phyloP scores from a whole-genome alignment of 2,113 vertebrate genomes.

The Bothrops jararaca region DNA sequence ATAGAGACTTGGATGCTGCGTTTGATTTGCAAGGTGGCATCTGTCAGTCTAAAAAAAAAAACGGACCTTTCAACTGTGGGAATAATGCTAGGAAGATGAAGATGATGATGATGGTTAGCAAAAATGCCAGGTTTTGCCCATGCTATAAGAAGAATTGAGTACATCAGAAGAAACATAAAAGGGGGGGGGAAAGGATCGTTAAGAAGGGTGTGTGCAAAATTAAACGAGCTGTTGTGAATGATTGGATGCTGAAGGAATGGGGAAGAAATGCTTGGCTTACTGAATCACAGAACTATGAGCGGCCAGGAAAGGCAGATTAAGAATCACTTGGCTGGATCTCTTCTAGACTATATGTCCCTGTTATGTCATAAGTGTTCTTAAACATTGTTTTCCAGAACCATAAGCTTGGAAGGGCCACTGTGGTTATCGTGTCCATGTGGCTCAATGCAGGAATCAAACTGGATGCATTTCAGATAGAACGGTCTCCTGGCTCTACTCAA shows the following conservation, averaged over 20 bases:
- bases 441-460: not conserved
- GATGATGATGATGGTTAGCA: no score
- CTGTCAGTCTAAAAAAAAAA: no score
- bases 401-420: not conserved
- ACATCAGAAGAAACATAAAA: not conserved
- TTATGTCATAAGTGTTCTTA: not conserved
- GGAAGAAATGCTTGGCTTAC: not conserved
- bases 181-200: not conserved
- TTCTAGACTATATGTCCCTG: not conserved
- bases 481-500: not conserved
- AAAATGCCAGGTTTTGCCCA: not conserved
- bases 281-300: not conserved
- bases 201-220: not conserved
- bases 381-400: not conserved
- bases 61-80: no score
- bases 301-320: not conserved
- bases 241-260: not conserved
- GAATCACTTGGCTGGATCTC: not conserved
- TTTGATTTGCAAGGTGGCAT: no score
- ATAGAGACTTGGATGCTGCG: not conserved
- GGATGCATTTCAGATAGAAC: not conserved
- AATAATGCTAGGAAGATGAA: no score
- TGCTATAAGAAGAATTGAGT: not conserved
- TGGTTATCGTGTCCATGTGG: not conserved
- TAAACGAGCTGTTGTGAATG: not conserved